phyloP scores from a whole-genome alignment of 2,113 vertebrate genomes.

The Pavo muticus region DNA sequence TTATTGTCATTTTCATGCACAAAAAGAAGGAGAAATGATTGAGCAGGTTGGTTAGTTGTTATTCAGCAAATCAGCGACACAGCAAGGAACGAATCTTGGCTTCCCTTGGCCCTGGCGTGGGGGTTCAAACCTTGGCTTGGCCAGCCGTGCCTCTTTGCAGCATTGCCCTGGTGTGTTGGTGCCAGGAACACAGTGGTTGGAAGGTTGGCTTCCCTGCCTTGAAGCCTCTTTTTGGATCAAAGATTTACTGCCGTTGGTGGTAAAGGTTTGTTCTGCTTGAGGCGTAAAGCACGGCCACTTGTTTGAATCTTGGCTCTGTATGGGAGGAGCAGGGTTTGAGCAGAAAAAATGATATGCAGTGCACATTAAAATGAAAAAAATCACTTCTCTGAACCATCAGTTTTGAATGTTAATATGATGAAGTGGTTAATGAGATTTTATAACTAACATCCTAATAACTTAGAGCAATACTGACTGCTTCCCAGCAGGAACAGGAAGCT shows the following conservation, averaged over 20 bases:
- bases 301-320: background rate
- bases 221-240: background rate
- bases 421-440: constrained; percentile 42
- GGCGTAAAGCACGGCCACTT: background rate
- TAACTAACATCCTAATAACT: constrained; percentile 38
- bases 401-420: constrained; percentile 33
- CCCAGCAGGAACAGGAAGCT: constrained; percentile 36
- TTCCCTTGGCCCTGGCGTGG: background rate
- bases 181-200: background rate
- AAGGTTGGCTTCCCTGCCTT: background rate
- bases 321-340: background rate
- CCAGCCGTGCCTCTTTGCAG: background rate
- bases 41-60: background rate
- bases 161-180: background rate
- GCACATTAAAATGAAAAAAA: background rate
- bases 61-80: background rate
- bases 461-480: constrained; percentile 19
- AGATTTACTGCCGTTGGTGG: background rate
- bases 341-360: background rate
- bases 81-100: background rate
- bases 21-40: background rate
- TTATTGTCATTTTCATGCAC: background rate
- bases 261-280: background rate
- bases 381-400: background rate
- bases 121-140: background rate